phyloP scores from a whole-genome alignment of 2,797 vertebrate genomes.

The Fratercula arctica region DNA sequence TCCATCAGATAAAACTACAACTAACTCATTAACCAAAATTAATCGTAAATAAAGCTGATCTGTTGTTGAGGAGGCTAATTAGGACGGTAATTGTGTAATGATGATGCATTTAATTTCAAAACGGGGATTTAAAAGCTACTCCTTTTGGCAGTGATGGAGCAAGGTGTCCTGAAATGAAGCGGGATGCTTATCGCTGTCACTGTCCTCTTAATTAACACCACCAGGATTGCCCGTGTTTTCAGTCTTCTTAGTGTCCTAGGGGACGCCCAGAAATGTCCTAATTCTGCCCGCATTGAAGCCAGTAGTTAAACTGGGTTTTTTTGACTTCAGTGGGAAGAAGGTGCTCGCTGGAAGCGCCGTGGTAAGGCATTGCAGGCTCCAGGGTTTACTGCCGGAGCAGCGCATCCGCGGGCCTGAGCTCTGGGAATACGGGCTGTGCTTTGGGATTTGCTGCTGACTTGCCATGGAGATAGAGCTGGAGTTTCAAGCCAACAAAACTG shows the following conservation, averaged over 20 bases:
- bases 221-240: not conserved
- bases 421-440: conserved; percentile 16
- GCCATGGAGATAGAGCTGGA: conserved; percentile 47
- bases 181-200: not conserved
- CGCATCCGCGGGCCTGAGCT: rapidly evolving
- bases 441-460: conserved; percentile 41
- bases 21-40: conserved; percentile 74
- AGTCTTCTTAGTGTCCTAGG: not conserved
- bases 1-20: conserved; percentile 67
- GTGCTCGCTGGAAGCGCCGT: not conserved
- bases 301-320: not conserved
- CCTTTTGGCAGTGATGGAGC: not conserved
- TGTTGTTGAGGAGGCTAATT: conserved; percentile 64
- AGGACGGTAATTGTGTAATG: conserved; percentile 50
- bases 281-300: not conserved
- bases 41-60: conserved; percentile 71
- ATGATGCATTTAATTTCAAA: conserved; percentile 39
- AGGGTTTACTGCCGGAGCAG: not conserved
- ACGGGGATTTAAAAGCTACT: conserved; percentile 32
- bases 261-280: not conserved
- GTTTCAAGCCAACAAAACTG: conserved; percentile 48
- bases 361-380: not conserved
- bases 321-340: not conserved
- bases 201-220: conserved; percentile 8
- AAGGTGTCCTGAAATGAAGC: conserved; percentile 3